Evolutionary conservation across 2,797 vertebrate genomes (phyloP).

Genomic region (Clarias platycephalus): DNA sequence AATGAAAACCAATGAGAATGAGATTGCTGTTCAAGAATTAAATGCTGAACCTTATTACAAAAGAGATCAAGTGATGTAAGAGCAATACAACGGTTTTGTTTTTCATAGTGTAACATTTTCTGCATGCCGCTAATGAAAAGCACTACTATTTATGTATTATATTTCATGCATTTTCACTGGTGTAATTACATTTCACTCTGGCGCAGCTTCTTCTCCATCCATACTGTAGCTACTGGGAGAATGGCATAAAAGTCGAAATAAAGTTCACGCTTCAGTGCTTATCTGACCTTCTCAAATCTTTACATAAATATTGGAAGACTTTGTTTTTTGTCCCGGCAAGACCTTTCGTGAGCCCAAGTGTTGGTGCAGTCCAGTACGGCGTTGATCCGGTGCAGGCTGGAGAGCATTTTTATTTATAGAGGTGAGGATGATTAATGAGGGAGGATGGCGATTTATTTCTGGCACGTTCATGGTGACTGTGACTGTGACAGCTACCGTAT

Average conservation of each 20-base stretch:
- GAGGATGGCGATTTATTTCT: not conserved
- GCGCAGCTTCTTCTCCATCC: not conserved
- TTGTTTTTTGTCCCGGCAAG: not conserved
- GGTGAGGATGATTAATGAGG: slow-evolving; percentile 1
- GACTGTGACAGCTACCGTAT: slow-evolving; percentile 7
- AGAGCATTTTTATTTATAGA: not conserved
- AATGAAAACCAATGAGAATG: not conserved
- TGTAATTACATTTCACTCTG: not conserved
- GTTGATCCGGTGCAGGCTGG: not conserved
- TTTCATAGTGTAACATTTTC: not conserved
- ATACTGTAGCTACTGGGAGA: not conserved
- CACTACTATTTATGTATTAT: not conserved
- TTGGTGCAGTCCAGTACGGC: not conserved
- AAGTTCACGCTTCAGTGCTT: not conserved
- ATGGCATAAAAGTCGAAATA: not conserved
- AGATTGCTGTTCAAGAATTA: not conserved
- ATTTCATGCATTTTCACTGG: not conserved
- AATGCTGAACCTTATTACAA: not conserved
- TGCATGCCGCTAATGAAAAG: not conserved
- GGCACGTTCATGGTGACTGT: not conserved
- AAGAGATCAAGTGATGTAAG: not conserved
- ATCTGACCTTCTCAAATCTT: not conserved
- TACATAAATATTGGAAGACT: not conserved
- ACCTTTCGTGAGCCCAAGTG: not conserved
- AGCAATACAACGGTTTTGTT: not conserved